phyloP scores from a whole-genome alignment of 2,888 invertebrate genomes.

The Cryptus viduatorius region DNA sequence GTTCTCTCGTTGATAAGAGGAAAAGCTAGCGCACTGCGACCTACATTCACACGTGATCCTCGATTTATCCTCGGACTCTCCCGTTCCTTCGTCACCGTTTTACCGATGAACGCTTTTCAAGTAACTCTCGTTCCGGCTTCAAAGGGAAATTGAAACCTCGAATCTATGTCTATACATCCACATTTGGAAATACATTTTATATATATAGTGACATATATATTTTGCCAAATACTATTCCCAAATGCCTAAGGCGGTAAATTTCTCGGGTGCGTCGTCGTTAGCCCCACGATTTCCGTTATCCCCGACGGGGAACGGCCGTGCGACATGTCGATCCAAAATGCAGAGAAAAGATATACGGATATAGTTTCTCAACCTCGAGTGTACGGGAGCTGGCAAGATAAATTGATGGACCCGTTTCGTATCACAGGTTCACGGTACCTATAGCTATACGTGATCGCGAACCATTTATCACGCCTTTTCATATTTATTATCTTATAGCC shows the following conservation, averaged over 20 bases:
- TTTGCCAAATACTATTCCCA: constrained; percentile 15
- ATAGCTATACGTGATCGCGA: constrained; percentile 52
- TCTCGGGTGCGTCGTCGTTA: constrained; percentile 26
- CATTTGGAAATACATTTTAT: not conserved
- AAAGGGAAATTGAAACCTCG: constrained; percentile 52
- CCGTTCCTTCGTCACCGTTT: constrained; percentile 2
- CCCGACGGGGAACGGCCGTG: not conserved
- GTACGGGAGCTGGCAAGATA: constrained; percentile 55
- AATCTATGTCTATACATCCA: not conserved
- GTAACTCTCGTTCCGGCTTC: constrained; percentile 3
- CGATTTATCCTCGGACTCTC: constrained; percentile 27
- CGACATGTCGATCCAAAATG: constrained; percentile 50
- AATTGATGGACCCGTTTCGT: constrained; percentile 61
- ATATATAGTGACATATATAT: not conserved
- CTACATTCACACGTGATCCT: constrained; percentile 46
- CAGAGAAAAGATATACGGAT: constrained; percentile 10
- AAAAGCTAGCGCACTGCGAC: constrained; percentile 32
- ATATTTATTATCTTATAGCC: constrained; percentile 73
- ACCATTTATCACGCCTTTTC: constrained; percentile 75
- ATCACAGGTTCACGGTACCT: constrained; percentile 38
- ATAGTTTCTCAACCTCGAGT: constrained; percentile 40
- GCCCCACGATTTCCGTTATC: constrained; percentile 40
- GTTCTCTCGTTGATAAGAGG: constrained; percentile 53
- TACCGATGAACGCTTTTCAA: constrained; percentile 28
- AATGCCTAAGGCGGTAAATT: constrained; percentile 37